Evolutionary conservation across 2,113 vertebrate genomes (phyloP), one percentile per base, ranked within the genome.

Genomic region (Scomber japonicus): DNA sequence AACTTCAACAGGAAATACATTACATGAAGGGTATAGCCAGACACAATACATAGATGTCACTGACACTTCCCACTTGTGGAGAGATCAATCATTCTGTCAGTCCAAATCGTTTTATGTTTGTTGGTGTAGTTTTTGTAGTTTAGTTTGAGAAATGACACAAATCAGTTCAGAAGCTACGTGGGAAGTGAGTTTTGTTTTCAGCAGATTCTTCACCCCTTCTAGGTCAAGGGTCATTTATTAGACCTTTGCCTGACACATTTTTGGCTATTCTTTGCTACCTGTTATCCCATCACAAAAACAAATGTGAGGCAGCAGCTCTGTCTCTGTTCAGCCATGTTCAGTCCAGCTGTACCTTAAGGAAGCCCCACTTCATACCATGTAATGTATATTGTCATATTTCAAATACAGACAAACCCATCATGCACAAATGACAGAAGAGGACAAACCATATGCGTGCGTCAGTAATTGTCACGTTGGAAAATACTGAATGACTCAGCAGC

Each of bases 401-500:
- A 35, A 44, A 44, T 24, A 53, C 15, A 31, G n/a, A 35, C n/a
- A 63, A 77, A 75, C 24, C 35, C 19, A 48, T 70, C 24, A 49
- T 1, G 17, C 51, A 76, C 11, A 57, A 80, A 75, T 60, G 17
- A 54, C 55, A 74, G 57, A 55, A 75, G 59, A 56, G 35, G 21
- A 62, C 12, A 48, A 67, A 51, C 31, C 45, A 55, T 44, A 55
- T 40, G 60, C 63, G 55, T 4, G 30, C 15, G 31, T 64, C 5
- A 62, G 61, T 51, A 50, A 62, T 5, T 16, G 45, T 62, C 13
- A 55, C 11, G 50, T 35, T 5, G 14, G 31, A 55, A 68, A 53
- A 35, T 21, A 50, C 16, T 35, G 56, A 73, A 62, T 84, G 79
- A 71, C 56, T 74, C 51, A 78, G 65, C 68, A 82, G 45, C 46